Evolutionary conservation across 2,797 vertebrate species (phyloP).

Genomic region (Cyclopterus lumpus): DNA sequence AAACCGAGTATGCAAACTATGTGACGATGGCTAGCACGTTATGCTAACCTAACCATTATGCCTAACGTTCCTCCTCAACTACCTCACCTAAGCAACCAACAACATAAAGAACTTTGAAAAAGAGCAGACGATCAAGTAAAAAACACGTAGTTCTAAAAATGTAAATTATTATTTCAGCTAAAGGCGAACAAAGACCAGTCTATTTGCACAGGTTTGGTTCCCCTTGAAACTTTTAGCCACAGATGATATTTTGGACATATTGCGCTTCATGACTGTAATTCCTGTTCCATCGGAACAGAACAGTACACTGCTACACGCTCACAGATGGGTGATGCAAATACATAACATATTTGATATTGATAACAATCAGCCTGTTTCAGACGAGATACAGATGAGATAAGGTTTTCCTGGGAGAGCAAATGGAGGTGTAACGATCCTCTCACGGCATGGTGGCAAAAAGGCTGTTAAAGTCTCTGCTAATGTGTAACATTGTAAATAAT

Average conservation of each 20-base stretch:
- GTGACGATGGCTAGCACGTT: too few relatives aligned
- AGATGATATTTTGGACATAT: not conserved
- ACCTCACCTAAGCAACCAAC: too few relatives aligned
- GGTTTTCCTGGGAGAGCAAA: not conserved
- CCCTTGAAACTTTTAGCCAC: not conserved
- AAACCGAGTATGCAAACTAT: too few relatives aligned
- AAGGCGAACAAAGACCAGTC: too few relatives aligned
- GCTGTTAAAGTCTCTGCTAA: not conserved
- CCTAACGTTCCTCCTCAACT: too few relatives aligned
- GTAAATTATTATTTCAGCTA: too few relatives aligned
- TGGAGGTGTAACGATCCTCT: not conserved
- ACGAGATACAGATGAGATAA: not conserved
- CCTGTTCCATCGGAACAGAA: not conserved
- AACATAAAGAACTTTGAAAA: too few relatives aligned
- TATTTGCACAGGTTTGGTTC: too few relatives aligned
- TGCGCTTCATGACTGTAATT: not conserved
- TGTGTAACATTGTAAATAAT: not conserved
- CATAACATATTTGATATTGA: not conserved
- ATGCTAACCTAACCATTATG: too few relatives aligned
- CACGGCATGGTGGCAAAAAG: too few relatives aligned
- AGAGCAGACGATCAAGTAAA: too few relatives aligned
- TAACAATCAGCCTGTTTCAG: not conserved
- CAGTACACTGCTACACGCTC: not conserved
- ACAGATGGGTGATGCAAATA: not conserved
- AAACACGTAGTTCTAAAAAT: too few relatives aligned